These are phyloP conservation scores for Zophobas morio DNA, from an alignment of 1,140 invertebrate species.

Conservation along the genomic window DNA sequence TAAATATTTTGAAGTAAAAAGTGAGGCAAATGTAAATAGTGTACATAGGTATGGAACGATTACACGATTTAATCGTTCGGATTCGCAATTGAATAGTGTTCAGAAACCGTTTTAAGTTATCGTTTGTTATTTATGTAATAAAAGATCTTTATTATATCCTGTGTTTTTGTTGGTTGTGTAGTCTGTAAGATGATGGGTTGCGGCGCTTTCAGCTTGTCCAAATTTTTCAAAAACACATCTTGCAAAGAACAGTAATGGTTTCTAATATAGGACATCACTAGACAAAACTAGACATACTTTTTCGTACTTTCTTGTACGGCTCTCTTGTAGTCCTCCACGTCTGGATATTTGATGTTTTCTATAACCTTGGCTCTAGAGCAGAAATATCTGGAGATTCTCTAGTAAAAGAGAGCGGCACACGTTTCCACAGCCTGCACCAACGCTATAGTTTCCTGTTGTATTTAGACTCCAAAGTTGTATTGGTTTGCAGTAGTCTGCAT, in stretches of 20 bases:
- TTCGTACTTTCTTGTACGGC: constrained; percentile 94
- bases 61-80: constrained; percentile 36
- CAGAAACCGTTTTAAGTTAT: constrained; percentile 24
- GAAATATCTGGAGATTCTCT: constrained; percentile 90
- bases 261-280: constrained; percentile 93
- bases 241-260: constrained; percentile 96
- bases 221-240: constrained; percentile 94
- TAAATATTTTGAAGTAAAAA: constrained; percentile 72
- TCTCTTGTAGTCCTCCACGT: constrained; percentile 93
- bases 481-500: too few species aligned
- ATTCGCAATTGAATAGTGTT: constrained; percentile 41
- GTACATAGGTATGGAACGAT: constrained; percentile 25
- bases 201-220: constrained; percentile 95
- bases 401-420: constrained; percentile 94
- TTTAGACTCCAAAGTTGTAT: constrained; percentile 93
- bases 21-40: constrained; percentile 29
- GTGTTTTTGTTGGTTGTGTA: constrained; percentile 16
- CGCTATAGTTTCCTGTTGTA: constrained; percentile 94
- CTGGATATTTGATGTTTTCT: constrained; percentile 93
- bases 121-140: constrained; percentile 27
- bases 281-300: constrained; percentile 93
- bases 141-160: constrained; percentile 1
- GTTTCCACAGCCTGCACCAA: constrained; percentile 95
- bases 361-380: constrained; percentile 74
- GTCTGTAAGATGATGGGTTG: constrained; percentile 64